phyloP scores from a whole-genome alignment of 2,888 invertebrate genomes.

The Parnassius glacialis region DNA sequence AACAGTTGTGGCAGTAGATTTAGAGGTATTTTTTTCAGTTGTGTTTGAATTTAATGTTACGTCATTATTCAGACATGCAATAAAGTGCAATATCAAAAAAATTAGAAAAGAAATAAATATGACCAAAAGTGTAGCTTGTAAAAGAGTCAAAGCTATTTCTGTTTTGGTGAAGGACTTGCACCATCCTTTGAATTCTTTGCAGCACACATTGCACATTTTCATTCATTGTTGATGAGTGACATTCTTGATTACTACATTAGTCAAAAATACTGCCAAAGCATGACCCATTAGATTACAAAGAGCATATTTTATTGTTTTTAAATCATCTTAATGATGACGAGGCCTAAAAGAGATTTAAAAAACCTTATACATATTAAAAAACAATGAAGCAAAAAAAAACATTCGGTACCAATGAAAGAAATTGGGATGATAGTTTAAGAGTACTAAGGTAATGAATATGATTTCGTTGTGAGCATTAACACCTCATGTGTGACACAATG shows the following conservation, averaged over 20 bases:
- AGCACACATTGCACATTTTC: conserved; percentile 57
- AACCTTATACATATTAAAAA: no score
- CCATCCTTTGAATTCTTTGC: conserved; percentile 60
- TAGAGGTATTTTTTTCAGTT: background rate
- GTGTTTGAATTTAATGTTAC: background rate
- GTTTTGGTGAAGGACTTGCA: conserved; percentile 60
- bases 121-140: conserved; percentile 50
- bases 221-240: conserved; percentile 34
- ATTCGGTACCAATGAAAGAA: no score
- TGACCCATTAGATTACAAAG: conserved; percentile 13
- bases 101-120: conserved; percentile 48
- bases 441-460: no score
- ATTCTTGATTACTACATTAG: conserved; percentile 22
- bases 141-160: conserved; percentile 47
- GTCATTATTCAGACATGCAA: conserved; percentile 41
- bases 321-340: conserved; percentile 1
- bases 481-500: no score
- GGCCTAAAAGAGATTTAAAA: conserved; percentile 11
- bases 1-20: background rate
- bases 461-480: no score
- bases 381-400: no score
- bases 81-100: conserved; percentile 57
- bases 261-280: conserved; percentile 33
- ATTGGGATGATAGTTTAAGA: no score
- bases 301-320: conserved; percentile 2